Conservation (phyloP, 2,113 vertebrate genomes). For the Chunga burmeisteri region DNA sequence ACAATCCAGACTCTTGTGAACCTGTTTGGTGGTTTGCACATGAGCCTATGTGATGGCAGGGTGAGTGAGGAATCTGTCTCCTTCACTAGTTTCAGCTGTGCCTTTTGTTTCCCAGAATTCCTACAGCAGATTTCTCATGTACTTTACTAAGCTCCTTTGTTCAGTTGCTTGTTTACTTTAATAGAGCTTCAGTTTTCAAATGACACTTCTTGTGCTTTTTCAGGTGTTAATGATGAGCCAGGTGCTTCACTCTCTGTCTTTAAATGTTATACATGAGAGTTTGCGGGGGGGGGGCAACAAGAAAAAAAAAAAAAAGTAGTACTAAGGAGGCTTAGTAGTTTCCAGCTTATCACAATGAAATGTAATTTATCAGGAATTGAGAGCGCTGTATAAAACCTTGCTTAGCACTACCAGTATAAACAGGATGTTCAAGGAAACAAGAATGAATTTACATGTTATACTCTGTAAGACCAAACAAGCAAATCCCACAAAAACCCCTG, state of each 20-base stretch:
- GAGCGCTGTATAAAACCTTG: background rate
- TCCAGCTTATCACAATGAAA: background rate
- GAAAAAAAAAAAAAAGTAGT: no score
- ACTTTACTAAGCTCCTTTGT: background rate
- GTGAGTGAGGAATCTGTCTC: no score
- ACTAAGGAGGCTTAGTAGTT: background rate
- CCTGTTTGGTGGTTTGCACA: background rate
- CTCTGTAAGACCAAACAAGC: background rate
- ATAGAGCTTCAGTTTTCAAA: background rate
- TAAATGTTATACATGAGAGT: background rate
- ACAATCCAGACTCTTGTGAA: background rate
- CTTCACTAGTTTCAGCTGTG: background rate
- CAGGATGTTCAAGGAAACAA: background rate
- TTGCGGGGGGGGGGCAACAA: background rate
- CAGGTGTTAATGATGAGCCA: background rate
- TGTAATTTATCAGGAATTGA: background rate
- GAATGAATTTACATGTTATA: background rate
- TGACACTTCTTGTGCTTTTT: background rate
- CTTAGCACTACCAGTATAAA: background rate
- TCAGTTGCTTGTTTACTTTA: background rate
- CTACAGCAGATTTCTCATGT: background rate
- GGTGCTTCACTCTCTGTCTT: background rate
- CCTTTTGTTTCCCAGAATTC: background rate
- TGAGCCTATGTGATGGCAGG: background rate
- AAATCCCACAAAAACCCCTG: background rate